Conservation (phyloP, 2,113 vertebrate genomes). For the Origma solitaria region DNA sequence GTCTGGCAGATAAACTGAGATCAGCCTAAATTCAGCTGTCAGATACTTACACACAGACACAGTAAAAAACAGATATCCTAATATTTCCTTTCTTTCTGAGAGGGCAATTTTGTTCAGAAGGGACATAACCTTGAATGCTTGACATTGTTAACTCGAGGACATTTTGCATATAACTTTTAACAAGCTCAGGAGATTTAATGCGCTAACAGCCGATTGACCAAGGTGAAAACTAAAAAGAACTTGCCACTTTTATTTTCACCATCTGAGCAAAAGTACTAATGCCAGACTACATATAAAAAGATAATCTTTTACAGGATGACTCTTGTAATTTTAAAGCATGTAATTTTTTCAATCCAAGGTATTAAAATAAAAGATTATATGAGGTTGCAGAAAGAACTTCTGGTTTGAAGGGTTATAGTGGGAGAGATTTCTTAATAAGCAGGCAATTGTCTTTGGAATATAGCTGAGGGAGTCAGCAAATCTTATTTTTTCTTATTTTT, state of each 20-base stretch:
- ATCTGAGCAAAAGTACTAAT: neutral
- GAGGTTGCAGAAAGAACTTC: neutral
- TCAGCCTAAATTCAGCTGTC: neutral
- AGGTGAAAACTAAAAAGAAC: slow-evolving; percentile 1
- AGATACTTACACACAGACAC: neutral
- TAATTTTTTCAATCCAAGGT: neutral
- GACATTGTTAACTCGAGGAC: neutral
- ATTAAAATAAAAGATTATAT: neutral
- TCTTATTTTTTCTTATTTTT: neutral
- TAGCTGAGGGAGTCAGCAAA: neutral
- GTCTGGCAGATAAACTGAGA: neutral
- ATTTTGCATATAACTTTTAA: slow-evolving; percentile 1
- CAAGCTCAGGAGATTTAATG: neutral
- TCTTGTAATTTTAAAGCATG: neutral
- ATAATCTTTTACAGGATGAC: neutral
- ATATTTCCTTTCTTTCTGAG: neutral
- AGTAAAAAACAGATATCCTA: neutral
- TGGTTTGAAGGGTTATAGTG: neutral
- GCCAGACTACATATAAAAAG: neutral
- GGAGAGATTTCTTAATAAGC: neutral
- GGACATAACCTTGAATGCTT: neutral
- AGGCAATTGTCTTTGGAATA: neutral
- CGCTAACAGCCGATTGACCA: neutral
- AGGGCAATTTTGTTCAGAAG: neutral
- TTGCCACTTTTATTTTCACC: neutral